Evolutionary conservation across 2,113 vertebrate species (phyloP), one percentile per base, ranked within the genome.

Genomic region (Sorex araneus): DNA sequence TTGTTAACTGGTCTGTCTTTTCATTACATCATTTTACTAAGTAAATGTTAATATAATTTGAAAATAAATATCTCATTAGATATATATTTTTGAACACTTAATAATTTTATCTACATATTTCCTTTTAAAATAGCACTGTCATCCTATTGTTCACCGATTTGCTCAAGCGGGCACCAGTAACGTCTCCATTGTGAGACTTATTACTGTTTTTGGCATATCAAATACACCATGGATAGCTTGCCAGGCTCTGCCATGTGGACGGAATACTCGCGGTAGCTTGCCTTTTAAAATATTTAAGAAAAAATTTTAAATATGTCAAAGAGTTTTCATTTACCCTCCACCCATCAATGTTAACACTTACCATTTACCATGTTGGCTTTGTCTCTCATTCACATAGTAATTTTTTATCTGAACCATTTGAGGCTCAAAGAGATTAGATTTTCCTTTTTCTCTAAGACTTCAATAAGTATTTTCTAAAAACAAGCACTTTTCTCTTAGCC

Each of bases 311-410:
- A 36, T 43, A 43, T 54, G 57, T 47, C 16, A 30, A 74, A 89
- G 77, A 45, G 88, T 93, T 91, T 80, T n/a, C 27, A 34, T 28
- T 83, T 34, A 83, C 47, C 18, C 21, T 91, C 89, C 15, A 60
- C 13, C 87, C 71, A 81, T 7, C 36, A 66, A 50, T 86, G 30
- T 71, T 86, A 90, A 57, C 8, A 63, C 74, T 87, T 80, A 75
- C 36, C 47, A 78, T 36, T 83, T 34, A 83, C 47, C 18, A 27
- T 15, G 8, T 74, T 57, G 10, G 19, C 4, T 36, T 74, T 47
- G 6, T 28, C 15, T 0, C 60, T 15, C 10, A 8, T 27, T 12
- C 60, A 50, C 40, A 8, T 8, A 32, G 15, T 19, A 4, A 45
- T 12, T 80, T 28, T 50, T 91, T 87, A 89, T 47, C 71, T 47